Percentiles rank a stretch among this genome's conserved stretches.
phyloP scores from a whole-genome alignment of 2,888 invertebrate genomes.

The Sinhomidia bicolor region DNA sequence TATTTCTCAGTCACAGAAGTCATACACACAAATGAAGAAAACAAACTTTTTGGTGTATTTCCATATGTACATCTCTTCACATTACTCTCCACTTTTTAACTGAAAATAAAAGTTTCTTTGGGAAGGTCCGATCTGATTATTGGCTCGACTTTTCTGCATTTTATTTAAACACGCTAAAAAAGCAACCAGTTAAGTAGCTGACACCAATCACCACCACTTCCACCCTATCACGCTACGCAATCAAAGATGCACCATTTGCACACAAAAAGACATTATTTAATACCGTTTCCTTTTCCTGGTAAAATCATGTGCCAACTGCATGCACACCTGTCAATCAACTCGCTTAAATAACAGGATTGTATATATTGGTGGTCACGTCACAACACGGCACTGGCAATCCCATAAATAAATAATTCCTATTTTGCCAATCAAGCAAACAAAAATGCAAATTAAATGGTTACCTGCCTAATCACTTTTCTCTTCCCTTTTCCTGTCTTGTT shows the following conservation, averaged over 20 bases:
- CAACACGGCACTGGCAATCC: not conserved
- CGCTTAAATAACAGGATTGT: not conserved
- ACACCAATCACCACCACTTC: not conserved
- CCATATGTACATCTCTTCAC: not conserved
- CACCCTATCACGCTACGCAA: slow-evolving; percentile 1
- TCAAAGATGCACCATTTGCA: not conserved
- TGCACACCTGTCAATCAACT: slow-evolving; percentile 18
- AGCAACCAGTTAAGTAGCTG: not conserved
- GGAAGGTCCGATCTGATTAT: not conserved
- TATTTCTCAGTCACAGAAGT: not conserved
- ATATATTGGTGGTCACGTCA: not conserved
- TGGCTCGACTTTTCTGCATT: not conserved
- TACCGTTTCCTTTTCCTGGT: not conserved
- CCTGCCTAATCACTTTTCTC: not conserved
- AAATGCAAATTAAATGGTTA: slow-evolving; percentile 8
- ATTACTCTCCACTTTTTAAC: not conserved
- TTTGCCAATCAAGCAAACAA: not conserved
- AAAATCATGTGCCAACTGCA: slow-evolving; percentile 8
- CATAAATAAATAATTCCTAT: slow-evolving; percentile 13
- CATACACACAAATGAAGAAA: not conserved
- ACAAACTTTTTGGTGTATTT: too few relatives aligned
- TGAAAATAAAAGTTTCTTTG: not conserved
- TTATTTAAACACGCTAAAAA: not conserved
- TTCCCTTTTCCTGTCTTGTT: not conserved
- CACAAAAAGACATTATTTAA: not conserved